phyloP scores from a whole-genome alignment of 2,113 vertebrate species.

The Fukomys damarensis region DNA sequence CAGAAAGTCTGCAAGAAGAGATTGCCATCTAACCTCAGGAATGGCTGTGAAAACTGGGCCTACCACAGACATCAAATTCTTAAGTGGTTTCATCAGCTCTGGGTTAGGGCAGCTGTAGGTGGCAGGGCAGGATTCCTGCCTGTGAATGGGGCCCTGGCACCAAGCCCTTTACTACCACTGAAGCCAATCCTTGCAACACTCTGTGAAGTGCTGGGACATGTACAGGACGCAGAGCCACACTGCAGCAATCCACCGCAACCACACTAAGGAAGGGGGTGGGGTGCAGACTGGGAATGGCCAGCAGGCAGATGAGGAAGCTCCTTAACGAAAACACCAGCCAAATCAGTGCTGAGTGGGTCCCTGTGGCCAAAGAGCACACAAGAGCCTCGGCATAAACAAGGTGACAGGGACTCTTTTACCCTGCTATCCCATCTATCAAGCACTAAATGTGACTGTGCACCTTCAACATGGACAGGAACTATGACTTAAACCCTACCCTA shows the following conservation, averaged over 20 bases:
- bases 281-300: background rate
- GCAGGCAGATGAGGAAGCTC: background rate
- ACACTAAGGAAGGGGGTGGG: background rate
- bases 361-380: background rate
- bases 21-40: constrained; percentile 16
- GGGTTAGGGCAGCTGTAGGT: background rate
- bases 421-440: background rate
- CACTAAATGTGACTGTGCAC: background rate
- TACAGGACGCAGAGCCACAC: background rate
- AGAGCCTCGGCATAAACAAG: background rate
- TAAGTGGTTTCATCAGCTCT: constrained; percentile 55
- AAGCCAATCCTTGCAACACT: constrained; percentile 41
- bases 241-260: too few species aligned
- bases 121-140: constrained; percentile 5
- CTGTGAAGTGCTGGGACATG: background rate
- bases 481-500: background rate
- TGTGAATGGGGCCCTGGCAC: constrained; percentile 26
- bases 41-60: constrained; percentile 29
- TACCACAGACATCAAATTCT: constrained; percentile 63
- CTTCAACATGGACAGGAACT: background rate
- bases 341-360: background rate
- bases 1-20: background rate
- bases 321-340: background rate
- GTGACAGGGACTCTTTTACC: background rate
- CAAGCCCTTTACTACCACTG: background rate